Conservation (phyloP, 2,888 invertebrate genomes). For the Blastobasis lacticolella region DNA sequence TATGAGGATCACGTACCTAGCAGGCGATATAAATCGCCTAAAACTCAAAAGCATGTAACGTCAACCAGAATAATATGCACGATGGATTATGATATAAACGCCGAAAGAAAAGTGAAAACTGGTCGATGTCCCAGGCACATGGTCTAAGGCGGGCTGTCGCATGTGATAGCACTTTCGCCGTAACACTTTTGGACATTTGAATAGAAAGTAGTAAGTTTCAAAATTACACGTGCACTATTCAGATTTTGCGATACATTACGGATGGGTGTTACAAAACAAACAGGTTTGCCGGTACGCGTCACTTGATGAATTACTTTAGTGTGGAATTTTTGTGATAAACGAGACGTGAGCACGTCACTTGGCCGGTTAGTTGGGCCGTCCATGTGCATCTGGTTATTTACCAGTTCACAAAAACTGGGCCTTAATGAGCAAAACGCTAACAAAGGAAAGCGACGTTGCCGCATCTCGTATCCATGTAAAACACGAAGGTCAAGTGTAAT, state of each 20-base stretch:
- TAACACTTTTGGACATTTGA: constrained; percentile 48
- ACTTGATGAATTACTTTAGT: too few relatives aligned
- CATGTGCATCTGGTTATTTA: too few relatives aligned
- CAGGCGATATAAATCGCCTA: neutral
- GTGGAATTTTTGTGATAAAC: too few relatives aligned
- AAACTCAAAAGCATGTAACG: neutral
- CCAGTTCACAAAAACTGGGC: too few relatives aligned
- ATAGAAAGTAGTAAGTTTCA: constrained; percentile 38
- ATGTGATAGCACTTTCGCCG: constrained; percentile 45
- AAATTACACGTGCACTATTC: constrained; percentile 10
- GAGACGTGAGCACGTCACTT: too few relatives aligned
- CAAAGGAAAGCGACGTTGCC: too few relatives aligned
- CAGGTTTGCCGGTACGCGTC: neutral
- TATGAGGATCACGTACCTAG: too few relatives aligned
- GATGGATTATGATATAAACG: constrained; percentile 27
- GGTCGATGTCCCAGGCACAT: constrained; percentile 18
- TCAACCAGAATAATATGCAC: constrained; percentile 4
- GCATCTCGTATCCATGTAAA: too few relatives aligned
- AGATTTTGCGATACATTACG: constrained; percentile 8
- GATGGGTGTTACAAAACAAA: constrained; percentile 2
- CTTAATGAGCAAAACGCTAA: too few relatives aligned
- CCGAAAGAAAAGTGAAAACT: constrained; percentile 49
- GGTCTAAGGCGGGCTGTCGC: constrained; percentile 10
- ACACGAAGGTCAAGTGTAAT: too few relatives aligned
- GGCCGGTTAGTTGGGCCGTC: too few relatives aligned